Base-by-base conservation (phyloP, 2,113 vertebrate genomes). In the Nothoprocta pentlandii region DNA sequence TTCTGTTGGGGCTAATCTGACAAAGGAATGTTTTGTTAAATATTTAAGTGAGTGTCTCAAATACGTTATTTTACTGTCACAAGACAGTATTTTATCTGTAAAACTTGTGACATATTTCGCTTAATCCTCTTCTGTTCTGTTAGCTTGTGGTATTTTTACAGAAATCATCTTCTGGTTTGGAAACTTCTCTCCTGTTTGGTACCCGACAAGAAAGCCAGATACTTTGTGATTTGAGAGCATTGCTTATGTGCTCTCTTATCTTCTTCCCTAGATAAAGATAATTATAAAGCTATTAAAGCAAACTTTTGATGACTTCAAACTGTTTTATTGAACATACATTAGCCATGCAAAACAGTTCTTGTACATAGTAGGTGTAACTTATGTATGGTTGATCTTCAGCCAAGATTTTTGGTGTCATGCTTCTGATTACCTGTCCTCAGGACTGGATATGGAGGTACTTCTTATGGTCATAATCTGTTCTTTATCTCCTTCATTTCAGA, bases 401-500 rank as follows among this genome's bases (percentile, higher is more conserved):
- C 56, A 70, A 53, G 51, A 53, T 42, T 82, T 73, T 93, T 64
- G 7, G 23, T 85, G 63, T 66, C 34, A 9, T 68, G 47, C 53
- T 94, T 88, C 73, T 87, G 62, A 51, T 63, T 76, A 49, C 8
- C 32, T 87, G 25, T 63, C 21, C 28, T 82, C 30, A 26, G 41
- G 44, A 91, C 47, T 15, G 39, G 44, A 47, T 41, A 4, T 2
- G 62, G 16, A 32, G 39, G 1, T 39, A 30, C 75, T 49, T 67
- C 85, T 47, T 41, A 54, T 41, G 9, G 10, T 95, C 75, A 53
- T 67, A 87, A 51, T 39, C 51, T 41, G 9, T 9, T 95, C 11
- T 95, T 95, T 76, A 10, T 85, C 46, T 97, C 58, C 71, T 88
- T 80, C 96, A 94, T 47, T 97, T 80, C 97, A 99, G 99, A 99